Base-by-base conservation (phyloP, 1,140 invertebrate species). In the Drosophila fuyamai region DNA sequence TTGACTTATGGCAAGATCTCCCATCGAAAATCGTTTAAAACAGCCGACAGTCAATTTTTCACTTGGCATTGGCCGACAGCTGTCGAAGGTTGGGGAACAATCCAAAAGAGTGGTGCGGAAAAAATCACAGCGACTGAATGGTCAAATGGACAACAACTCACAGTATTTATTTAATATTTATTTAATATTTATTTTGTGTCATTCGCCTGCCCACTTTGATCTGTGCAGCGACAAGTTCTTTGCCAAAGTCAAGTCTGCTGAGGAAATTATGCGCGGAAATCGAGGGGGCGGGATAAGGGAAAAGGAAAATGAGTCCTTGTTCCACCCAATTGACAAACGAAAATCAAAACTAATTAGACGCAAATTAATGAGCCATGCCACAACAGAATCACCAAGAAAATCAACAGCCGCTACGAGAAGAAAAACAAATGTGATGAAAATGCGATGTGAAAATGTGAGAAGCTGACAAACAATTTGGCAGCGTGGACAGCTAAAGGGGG, bases 321-420 rank as follows among this genome's bases (percentile, higher is more conserved):
- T 72, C 68, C 72, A 55, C 23, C 54, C 74, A 67, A 76, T 58
- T 67, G 72, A 75, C 68, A 81, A 78, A 50, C 54, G 51, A 75
- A 60, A 89, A 88, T 88, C 85, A 81, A 81, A 90, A 88, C 84
- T 84, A 88, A 90, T 88, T 88, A 88, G 84, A 90, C 84, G 55
- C 66, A 75, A 78, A 88, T 90, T 88, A 89, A 88, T 86, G 79
- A 66, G 68, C 63, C 57, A 55, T 51, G 58, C 43, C 70, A 63
- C 38, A 75, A 57, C 63, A 50, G 61, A 40, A 68, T 66, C 65
- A 67, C 13, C 63, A 14, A 53, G 65, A 61, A 63, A 51, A 74
- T 41, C 63, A 74, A 43, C 44, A 76, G 56, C 50, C 53, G 32
- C 66, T 41, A 23, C 5, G 50, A 57, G 9, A 66, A 58, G 54